Evolutionary conservation across 2,113 vertebrate species (phyloP), one percentile per base, ranked within the genome.

Genomic region (Typhlomys cinereus): DNA sequence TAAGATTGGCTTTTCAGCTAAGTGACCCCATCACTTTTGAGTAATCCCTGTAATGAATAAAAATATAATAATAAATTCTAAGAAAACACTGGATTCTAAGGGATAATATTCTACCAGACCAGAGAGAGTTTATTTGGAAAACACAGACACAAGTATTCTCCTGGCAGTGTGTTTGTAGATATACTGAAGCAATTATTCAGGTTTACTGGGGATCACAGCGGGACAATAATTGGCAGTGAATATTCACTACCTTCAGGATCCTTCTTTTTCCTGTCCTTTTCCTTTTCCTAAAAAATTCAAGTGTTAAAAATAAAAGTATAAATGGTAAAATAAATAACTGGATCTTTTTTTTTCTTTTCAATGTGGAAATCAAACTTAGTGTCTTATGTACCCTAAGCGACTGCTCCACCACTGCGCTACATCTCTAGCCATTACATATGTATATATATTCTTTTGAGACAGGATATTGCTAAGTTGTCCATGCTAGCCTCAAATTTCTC

Each of bases 1-100:
- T 95, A 88, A 93, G 48, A 44, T 44, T 96, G 80, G 15, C 70
- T 97, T 97, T 96, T 95, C 92, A 91, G 85, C 8, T 46, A 94
- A 92, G 81, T 79, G 94, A 88, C 25, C 44, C 41, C 46, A 41
- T 87, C 48, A 89, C 69, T 97, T 95, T 96, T 91, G 83, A 96
- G 73, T 95, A 96, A 96, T 92, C 90, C 57, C 92, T 95, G 41
- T 61, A 95, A 94, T 83, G 75, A 90, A 12, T 36, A 79, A 93
- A 74, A 96, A 67, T 52, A 36, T 85, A 91, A 64, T 69, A 81
- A 79, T 10, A 79, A 14, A 66, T 84, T 94, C 39, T 75, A 86
- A 44, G 85, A 91, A 96, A 97, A 95, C 90, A 89, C 23, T 79
- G 75, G 54, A 61, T 86, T 94, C 90, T 75, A 75, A 97, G 94